Evolutionary conservation across 2,888 invertebrate genomes (phyloP), one percentile per base, ranked within the genome.

Genomic region (Melanostoma scalare): DNA sequence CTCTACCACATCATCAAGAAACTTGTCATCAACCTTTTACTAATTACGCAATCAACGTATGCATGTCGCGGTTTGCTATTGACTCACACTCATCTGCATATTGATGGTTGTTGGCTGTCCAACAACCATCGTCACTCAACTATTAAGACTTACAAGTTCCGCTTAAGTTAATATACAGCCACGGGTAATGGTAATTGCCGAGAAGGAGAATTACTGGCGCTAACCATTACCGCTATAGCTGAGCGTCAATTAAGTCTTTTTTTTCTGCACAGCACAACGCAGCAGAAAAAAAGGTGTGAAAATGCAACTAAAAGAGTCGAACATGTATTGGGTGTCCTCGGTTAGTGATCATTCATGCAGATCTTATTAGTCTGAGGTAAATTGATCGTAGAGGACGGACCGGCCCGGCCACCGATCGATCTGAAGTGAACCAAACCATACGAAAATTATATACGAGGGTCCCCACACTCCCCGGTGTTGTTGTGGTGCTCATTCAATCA

Each of bases 41-140:
- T 71, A 67, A 84, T 79, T 84, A 79, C 79, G 84, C 84, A 84
- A 84, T 68, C 82, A 74, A 61, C 60, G 74, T 65, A 73, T 55
- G 63, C 46, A 58, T 74, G 58, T 73, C 65, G 73, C 68, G 74
- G 69, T 61, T 56, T 75, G 68, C 30, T 50, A 71, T 75, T 71
- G 78, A 75, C 84, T 79, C 84, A 78, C 78, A 74, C 74, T 79
- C 78, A 84, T 84, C 78, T 84, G 79, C 84, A 84, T 84, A 84
- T 75, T 75, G 84, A 84, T 79, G 55, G 63, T 67, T 84, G 84
- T 84, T 78, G 73, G 50, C 78, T 78, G 69, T 84, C 78, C 71
- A 71, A 78, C 69, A 60, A 68, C 67, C 48, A 61, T 74, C 55
- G 74, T 67, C 74, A 74, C 74, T 67, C 65, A 71, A 55, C 63